Evolutionary conservation across 2,888 invertebrate genomes (phyloP).

Genomic region (Microchrysa polita): DNA sequence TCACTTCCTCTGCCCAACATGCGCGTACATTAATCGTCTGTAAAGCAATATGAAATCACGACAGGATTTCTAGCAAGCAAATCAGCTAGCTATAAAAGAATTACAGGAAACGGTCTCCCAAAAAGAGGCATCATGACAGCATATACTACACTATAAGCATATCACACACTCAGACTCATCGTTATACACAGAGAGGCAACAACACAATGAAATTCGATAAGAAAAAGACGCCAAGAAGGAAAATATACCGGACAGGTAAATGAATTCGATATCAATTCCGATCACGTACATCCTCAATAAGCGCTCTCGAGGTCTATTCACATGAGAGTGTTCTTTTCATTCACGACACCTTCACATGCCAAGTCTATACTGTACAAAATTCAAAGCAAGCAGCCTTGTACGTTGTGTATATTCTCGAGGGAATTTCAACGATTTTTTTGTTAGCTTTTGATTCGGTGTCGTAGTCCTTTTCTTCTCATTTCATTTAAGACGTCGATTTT

Average conservation of each 20-base stretch:
- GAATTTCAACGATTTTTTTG: neutral
- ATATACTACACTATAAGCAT: slow-evolving; percentile 1
- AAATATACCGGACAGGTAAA: slow-evolving; percentile 38
- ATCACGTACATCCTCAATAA: slow-evolving; percentile 44
- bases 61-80: too few species aligned
- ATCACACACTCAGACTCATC: neutral
- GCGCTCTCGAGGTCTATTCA: slow-evolving; percentile 40
- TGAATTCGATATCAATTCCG: slow-evolving; percentile 38
- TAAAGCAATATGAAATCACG: too few species aligned
- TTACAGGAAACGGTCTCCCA: too few species aligned
- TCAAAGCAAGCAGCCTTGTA: neutral
- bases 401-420: too few species aligned
- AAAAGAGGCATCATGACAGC: too few species aligned
- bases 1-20: too few species aligned
- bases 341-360: slow-evolving; percentile 3
- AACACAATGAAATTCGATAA: slow-evolving; percentile 27
- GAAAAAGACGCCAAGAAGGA: neutral
- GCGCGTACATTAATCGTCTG: too few species aligned
- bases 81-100: too few species aligned
- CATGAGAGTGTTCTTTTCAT: slow-evolving; percentile 37
- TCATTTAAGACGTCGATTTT: neutral
- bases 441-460: neutral
- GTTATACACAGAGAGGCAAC: neutral
- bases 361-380: slow-evolving; percentile 7
- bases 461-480: slow-evolving; percentile 19